Base-by-base conservation (phyloP, 2,113 vertebrate species). In the Nicator chloris region DNA sequence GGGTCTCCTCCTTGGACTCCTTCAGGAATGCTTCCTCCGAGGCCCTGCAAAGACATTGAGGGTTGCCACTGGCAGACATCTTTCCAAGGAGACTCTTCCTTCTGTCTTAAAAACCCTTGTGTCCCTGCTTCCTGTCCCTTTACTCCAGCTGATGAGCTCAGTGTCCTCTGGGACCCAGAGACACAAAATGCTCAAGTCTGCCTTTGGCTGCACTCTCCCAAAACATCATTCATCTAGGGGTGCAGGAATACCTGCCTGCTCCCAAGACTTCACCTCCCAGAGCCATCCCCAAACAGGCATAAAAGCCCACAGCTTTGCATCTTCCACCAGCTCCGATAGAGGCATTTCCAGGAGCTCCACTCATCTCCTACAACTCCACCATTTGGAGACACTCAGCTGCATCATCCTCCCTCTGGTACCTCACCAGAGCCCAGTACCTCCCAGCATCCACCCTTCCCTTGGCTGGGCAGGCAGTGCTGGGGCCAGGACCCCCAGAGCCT, bases 11-110 rank as follows among this genome's bases (percentile, higher is more conserved):
- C 73, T 99, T 98, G 54, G 96, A 98, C 94, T 99, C 99, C 80
- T 99, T 98, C 94, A 99, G 97, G 71, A 99, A 99, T 75, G 99
- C 99, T 97, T 99, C 99, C 96, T 99, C 99, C 0, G 99, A 99
- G 30, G 98, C 98, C 97, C 99, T 99, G 93, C 37, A 1, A 59
- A 81, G 65, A 94, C 3, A 53, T 78, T 54, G 51, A 77, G 20
- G 64, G 57, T 82, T 80, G 42, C 87, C 68, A 91, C 42, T 31
- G 35, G 47, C n/a, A 65, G 49, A 88, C 24, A 30, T 23, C 47
- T 80, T 88, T 51, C 60, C 44, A 64, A 56, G 24, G 19, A 88
- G 26, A 65, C 40, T 68, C 61, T 47, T 37, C 54, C 63, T 60
- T 56, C 64, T 68, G 15, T 42, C 35, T 78, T 68, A 53, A 49